A percentile compares a stretch with the other conserved stretches of the same genome.
Conservation (phyloP, 2,797 vertebrate genomes). For the Arctocebus calabarensis region DNA sequence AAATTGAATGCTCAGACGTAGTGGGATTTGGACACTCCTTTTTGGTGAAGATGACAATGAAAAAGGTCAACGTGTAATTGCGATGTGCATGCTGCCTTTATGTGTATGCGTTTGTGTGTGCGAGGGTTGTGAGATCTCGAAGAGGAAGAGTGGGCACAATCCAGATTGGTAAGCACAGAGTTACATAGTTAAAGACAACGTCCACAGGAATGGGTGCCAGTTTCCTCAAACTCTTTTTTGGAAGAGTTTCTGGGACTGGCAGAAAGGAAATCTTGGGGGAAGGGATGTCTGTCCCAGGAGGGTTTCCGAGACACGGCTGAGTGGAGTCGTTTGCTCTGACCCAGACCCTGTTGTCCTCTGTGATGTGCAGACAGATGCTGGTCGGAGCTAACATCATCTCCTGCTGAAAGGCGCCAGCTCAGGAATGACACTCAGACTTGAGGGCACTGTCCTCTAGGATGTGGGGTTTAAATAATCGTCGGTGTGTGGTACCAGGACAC, state of each 20-base stretch:
- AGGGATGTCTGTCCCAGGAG: not conserved
- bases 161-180: not conserved
- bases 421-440: not conserved
- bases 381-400: not conserved
- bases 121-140: not conserved
- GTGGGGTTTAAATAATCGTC: not conserved
- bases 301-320: not conserved
- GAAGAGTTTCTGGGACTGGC: not conserved
- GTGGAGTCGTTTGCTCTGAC: not conserved
- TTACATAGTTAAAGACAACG: not conserved
- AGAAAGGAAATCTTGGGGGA: not conserved
- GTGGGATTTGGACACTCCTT: not conserved
- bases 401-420: not conserved
- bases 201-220: not conserved
- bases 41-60: not conserved
- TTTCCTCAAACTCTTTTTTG: not conserved
- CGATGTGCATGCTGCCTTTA: not conserved
- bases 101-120: too few relatives aligned
- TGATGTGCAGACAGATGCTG: not conserved
- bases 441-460: not conserved
- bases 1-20: not conserved
- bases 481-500: not conserved
- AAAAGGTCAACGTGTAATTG: not conserved
- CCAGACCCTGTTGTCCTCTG: not conserved
- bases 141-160: not conserved